Conservation (phyloP, 2,113 vertebrate genomes). For the Microtus richardsoni region DNA sequence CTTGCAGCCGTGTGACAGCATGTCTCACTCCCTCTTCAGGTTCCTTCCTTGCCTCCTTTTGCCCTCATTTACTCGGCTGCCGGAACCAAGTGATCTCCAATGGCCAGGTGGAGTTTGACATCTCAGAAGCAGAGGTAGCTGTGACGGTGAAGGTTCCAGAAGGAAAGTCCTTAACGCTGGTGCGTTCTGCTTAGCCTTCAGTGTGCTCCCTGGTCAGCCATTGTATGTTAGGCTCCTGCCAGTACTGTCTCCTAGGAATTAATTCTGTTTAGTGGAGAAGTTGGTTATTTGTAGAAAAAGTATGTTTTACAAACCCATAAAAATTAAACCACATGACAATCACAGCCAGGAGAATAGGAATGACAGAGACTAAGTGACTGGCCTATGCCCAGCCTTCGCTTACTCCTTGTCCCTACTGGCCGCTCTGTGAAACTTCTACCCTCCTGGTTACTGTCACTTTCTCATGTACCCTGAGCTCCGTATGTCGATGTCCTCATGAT, state of each 20-base stretch:
- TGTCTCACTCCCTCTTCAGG: constrained; percentile 84
- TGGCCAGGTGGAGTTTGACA: constrained; percentile 88
- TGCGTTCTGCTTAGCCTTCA: constrained; percentile 78
- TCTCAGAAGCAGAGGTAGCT: constrained; percentile 84
- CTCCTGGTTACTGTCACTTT: not conserved
- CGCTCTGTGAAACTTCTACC: not conserved
- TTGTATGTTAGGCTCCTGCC: not conserved
- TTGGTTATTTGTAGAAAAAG: not conserved
- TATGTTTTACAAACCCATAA: not conserved
- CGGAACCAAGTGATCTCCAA: constrained; percentile 88
- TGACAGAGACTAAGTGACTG: fast-evolving
- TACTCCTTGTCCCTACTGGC: no score
- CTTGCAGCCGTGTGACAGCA: not conserved
- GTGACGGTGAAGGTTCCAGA: constrained; percentile 90
- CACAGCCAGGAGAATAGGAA: not conserved
- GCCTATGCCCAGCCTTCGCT: not conserved
- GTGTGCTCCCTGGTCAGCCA: fast-evolving
- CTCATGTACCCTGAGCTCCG: not conserved
- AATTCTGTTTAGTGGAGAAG: not conserved
- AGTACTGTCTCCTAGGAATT: not conserved
- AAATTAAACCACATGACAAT: not conserved
- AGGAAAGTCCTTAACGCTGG: constrained; percentile 90
- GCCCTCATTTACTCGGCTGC: constrained; percentile 93
- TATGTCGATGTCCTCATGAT: not conserved
- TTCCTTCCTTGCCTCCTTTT: constrained; percentile 91